Base-by-base conservation (phyloP, 2,113 vertebrate species). In the Aythya baeri region DNA sequence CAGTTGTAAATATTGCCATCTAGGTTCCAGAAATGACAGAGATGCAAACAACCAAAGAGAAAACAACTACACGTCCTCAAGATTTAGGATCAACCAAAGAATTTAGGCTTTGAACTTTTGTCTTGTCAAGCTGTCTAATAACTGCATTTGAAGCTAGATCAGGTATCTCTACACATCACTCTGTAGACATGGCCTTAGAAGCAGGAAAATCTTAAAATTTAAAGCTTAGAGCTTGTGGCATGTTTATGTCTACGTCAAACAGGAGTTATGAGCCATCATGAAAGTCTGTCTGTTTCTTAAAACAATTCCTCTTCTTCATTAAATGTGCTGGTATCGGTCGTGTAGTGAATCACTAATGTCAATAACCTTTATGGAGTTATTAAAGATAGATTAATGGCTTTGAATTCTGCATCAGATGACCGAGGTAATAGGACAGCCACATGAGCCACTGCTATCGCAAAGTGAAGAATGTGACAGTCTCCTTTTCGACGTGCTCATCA, bases 181-280 rank as follows among this genome's bases (percentile, higher is more conserved):
- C 3, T 38, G 46, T 38, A 83, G 88, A 65, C 25, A 20, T 23
- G 38, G 83, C 38, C 23, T 67, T 78, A 68, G 89, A 90, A 94
- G 50, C 15, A 70, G n/a, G 34, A 29, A 83, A 78, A 49, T 43
- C 85, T 85, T 83, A 62, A 86, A 90, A 85, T 75, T n/a, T 88
- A 83, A 83, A 92, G 54, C 81, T 87, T 70, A 50, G 88, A 36
- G 36, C 44, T 88, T 94, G 62, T 86, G 77, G 83, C 77, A 32
- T 62, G 43, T 91, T 96, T 95, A 73, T 94, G 65, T 68, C 61
- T 83, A 38, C 86, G 79, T 86, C 88, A 88, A 54, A 34, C 49
- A 81, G 65, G 72, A 91, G 22, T 89, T 93, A 65, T 41, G 62
- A 44, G 18, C 18, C 57, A 38, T 88, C 29, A 4, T 86, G 73